A percentile compares a stretch with the other conserved stretches of the same genome.
phyloP scores from a whole-genome alignment of 2,113 vertebrate genomes.

The Caloenas nicobarica region DNA sequence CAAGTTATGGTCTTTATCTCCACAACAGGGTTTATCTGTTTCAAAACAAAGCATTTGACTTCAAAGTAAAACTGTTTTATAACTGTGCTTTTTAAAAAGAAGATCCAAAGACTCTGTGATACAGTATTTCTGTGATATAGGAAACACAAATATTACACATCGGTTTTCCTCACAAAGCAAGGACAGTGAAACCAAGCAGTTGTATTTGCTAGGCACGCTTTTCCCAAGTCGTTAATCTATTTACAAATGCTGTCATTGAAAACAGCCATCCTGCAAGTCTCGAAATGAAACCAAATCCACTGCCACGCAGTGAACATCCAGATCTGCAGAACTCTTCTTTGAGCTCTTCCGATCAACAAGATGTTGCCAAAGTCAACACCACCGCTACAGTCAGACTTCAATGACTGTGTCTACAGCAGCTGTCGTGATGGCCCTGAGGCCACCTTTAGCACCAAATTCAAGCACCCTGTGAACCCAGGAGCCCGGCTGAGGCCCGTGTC shows the following conservation, averaged over 20 bases:
- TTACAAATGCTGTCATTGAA: background rate
- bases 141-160: background rate
- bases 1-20: background rate
- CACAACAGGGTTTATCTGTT: background rate
- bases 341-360: background rate
- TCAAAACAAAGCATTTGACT: background rate
- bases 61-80: background rate
- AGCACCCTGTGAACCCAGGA: background rate
- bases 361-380: background rate
- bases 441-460: background rate
- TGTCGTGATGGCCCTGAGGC: accelerated
- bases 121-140: background rate
- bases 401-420: background rate
- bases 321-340: background rate
- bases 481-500: too few relatives aligned
- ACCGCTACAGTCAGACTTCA: background rate
- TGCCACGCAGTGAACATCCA: accelerated
- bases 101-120: background rate
- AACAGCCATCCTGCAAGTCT: background rate
- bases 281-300: background rate
- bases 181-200: background rate
- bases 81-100: background rate
- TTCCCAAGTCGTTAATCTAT: background rate
- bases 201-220: background rate
- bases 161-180: background rate